These are phyloP conservation scores for Pituophis catenifer DNA, from an alignment of 2,113 vertebrate species.

Conservation along the genomic window DNA sequence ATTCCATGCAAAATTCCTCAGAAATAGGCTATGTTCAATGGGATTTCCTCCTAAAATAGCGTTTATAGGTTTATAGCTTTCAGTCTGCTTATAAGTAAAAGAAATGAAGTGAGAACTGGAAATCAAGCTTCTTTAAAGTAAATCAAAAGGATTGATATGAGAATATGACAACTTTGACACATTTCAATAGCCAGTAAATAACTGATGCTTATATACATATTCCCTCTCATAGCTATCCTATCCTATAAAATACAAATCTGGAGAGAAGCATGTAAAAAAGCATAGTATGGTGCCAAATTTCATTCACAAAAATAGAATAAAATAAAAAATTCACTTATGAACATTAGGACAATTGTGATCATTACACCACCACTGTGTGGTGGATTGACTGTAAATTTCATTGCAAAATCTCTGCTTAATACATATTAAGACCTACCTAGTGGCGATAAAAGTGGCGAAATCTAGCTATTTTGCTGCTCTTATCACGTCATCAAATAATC, in stretches of 20 bases:
- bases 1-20: neutral
- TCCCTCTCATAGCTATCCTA: constrained; percentile 24
- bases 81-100: constrained; percentile 23
- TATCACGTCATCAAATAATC: no score
- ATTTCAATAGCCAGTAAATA: constrained; percentile 40
- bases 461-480: no score
- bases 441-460: no score
- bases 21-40: neutral
- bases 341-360: constrained; percentile 71
- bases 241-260: constrained; percentile 40
- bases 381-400: constrained; percentile 61
- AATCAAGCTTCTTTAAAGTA: neutral
- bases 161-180: constrained; percentile 21
- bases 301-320: constrained; percentile 49
- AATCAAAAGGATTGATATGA: constrained; percentile 22
- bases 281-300: constrained; percentile 56
- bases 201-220: constrained; percentile 35
- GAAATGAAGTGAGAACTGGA: neutral
- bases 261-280: constrained; percentile 44
- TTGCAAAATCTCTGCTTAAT: constrained; percentile 64
- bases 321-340: constrained; percentile 47
- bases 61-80: neutral
- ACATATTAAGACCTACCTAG: no score
- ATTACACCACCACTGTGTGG: constrained; percentile 69
- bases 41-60: constrained; percentile 1